Evolutionary conservation across 2,888 invertebrate species (phyloP).

Genomic region (Yponomeuta sedellus): DNA sequence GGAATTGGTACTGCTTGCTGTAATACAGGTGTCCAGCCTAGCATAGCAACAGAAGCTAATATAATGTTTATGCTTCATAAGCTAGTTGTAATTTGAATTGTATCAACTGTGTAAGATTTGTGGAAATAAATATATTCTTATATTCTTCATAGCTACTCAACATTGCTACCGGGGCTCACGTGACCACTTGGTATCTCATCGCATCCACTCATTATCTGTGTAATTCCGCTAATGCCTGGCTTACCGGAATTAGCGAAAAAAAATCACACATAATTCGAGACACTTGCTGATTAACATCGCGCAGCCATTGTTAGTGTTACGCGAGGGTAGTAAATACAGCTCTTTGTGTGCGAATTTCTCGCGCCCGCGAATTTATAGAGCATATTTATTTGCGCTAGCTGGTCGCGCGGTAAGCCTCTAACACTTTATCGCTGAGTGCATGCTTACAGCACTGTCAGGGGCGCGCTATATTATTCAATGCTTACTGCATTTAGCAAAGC

Average conservation of each 20-base stretch:
- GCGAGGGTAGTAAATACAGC: neutral
- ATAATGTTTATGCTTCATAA: too few relatives aligned
- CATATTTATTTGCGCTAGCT: slow-evolving; percentile 12
- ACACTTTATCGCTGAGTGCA: slow-evolving; percentile 23
- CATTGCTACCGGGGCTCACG: too few relatives aligned
- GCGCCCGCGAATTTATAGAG: neutral
- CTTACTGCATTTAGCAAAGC: slow-evolving; percentile 10
- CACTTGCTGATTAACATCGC: neutral
- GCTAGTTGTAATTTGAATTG: too few relatives aligned
- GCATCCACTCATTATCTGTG: too few relatives aligned
- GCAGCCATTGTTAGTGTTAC: neutral
- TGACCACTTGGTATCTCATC: too few relatives aligned
- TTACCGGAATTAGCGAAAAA: neutral
- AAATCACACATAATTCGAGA: neutral
- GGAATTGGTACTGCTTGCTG: too few relatives aligned
- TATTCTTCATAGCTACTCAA: too few relatives aligned
- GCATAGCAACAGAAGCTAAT: too few relatives aligned
- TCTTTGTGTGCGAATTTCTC: neutral
- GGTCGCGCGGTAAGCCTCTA: slow-evolving; percentile 20
- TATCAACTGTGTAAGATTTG: too few relatives aligned
- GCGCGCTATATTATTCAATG: slow-evolving; percentile 13
- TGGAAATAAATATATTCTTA: too few relatives aligned
- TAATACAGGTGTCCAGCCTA: too few relatives aligned
- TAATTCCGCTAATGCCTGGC: too few relatives aligned
- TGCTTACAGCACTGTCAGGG: slow-evolving; percentile 13